Base-by-base conservation (phyloP, 2,113 vertebrate genomes). In the Calyptommatus sinebrachiatus region DNA sequence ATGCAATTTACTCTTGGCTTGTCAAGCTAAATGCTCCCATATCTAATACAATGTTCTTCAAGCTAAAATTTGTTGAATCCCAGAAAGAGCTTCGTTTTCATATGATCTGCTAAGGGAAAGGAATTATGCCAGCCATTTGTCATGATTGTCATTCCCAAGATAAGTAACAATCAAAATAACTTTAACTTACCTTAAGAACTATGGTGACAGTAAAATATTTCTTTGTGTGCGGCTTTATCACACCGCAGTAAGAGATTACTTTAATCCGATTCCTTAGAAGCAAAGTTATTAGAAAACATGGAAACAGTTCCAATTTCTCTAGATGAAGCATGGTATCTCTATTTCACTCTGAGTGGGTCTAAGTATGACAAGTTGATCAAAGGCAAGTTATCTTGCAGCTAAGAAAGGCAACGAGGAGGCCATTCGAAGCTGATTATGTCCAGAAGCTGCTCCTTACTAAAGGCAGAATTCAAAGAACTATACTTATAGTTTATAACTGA, bases 101-200 rank as follows among this genome's bases (percentile, higher is more conserved):
- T 83, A 79, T 86, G 87, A 90, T 89, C 89, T 84, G 79, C 73
- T 84, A 84, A 86, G 87, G 68, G 90, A 71, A 91, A 89, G 87
- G 92, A 92, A 93, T 93, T 90, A 91, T 90, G 74, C 79, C 84
- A 88, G 87, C 86, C 89, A 91, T 95, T 92, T 89, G 88, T 94
- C 94, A 91, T 16, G 80, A 82, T 82, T 87, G 75, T 90, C 87
- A 84, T 21, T 71, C 74, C 77, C 65, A 81, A 92, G 92, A 90
- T 88, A 91, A 92, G 88, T 85, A 89, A 93, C 85, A 89, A 87
- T 3, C 66, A 82, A 85, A 91, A 92, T 88, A 85, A 87, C 88
- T 91, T 88, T 46, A 90, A 84, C 88, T 91, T 86, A 89, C 88
- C 89, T 89, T 69, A 81, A 87, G 87, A 91, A 89, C 84, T 76